These are phyloP conservation scores for Habropoda laboriosa DNA, from an alignment of 1,140 invertebrate genomes.

Conservation along the genomic window DNA sequence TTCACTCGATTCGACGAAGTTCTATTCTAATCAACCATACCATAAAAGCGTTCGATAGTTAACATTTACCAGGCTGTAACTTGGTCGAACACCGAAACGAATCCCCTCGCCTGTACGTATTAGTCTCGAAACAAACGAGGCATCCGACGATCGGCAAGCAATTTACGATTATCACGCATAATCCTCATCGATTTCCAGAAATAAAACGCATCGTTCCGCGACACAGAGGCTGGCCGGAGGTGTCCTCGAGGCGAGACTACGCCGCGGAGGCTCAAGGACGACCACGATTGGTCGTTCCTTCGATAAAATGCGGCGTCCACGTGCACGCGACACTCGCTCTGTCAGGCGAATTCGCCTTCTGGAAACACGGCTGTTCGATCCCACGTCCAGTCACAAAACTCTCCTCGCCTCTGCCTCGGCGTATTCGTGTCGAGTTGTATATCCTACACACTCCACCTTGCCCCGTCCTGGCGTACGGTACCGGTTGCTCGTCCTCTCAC, in stretches of 20 bases:
- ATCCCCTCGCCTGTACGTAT: too few relatives aligned
- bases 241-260: conserved; percentile 26
- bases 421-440: conserved; percentile 18
- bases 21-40: too few relatives aligned
- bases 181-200: conserved; percentile 7
- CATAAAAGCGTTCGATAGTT: not conserved
- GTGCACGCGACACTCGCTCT: conserved; percentile 1
- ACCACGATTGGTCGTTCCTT: conserved; percentile 11
- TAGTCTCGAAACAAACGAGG: too few relatives aligned
- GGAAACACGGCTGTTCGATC: not conserved
- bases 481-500: conserved; percentile 68
- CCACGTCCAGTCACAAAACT: not conserved
- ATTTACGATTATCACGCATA: conserved; percentile 23
- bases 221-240: not conserved
- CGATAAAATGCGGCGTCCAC: conserved; percentile 3
- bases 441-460: too few relatives aligned
- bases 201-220: conserved; percentile 27
- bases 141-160: not conserved
- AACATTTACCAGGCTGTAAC: not conserved
- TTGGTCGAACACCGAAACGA: conserved; percentile 1
- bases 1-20: too few relatives aligned
- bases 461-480: conserved; percentile 43
- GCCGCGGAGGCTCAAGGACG: conserved; percentile 35
- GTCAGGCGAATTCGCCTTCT: conserved; percentile 20
- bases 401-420: not conserved